Base-by-base conservation (phyloP, 2,113 vertebrate genomes). In the Pseudorasbora parva region DNA sequence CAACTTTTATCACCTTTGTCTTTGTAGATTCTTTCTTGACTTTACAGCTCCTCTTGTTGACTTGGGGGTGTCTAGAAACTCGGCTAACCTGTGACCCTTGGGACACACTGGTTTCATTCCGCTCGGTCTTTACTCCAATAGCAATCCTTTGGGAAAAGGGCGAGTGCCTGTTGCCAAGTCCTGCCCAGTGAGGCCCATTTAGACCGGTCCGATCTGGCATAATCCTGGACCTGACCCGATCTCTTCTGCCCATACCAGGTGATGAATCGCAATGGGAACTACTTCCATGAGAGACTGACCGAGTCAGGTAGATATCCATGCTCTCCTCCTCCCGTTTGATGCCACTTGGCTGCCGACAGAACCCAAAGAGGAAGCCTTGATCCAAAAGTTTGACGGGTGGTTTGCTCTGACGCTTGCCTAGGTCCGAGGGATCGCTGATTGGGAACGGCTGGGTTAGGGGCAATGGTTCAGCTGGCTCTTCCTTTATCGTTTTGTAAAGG, bases 401-500 rank as follows among this genome's bases (percentile, higher is more conserved):
- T 83, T 94, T 95, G 89, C 94, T 95, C 89, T 93, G 94, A 23
- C 95, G 93, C 84, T 95, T 95, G 21, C 95, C 95, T 81, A 94
- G 84, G 68, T 93, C 93, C 1, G 92, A 91, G 6, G 89, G 86
- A 17, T 93, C 91, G 21, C 88, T 89, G 12, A 91, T 90, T 1
- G 90, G 45, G 71, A 92, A 93, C 1, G 89, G 74, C 19, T 60
- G 86, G 0, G 60, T 91, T 19, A 95, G 87, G 1, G 94, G 93
- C 77, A 95, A 78, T 0, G 93, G 93, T 0, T 95, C 94, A 19
- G 91, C 90, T 4, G 94, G 94, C 84, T 95, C 94, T 76, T 94
- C 91, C 89, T 95, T 95, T 82, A 95, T 94, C 37, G 92, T 91
- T 89, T 88, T 94, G 77, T 94, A 94, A 51, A 94, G 85, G 60